Conservation (phyloP, 2,113 vertebrate species). For the Platysternon megacephalum region DNA sequence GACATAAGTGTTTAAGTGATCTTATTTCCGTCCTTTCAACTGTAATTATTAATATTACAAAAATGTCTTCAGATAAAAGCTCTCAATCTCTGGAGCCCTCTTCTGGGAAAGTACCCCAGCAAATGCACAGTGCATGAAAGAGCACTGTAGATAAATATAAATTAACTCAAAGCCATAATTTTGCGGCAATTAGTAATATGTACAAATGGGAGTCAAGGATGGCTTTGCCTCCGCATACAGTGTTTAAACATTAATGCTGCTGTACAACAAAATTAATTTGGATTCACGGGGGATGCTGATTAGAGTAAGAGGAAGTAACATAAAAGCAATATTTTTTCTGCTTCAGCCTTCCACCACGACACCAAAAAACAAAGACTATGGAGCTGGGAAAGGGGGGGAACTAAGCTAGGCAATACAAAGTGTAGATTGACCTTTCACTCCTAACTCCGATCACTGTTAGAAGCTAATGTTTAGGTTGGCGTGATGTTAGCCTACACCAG, state of each 20-base stretch:
- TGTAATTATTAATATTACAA: background rate
- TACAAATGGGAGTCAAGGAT: slow-evolving; percentile 37
- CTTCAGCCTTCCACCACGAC: background rate
- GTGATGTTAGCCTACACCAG: background rate
- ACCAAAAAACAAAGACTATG: background rate
- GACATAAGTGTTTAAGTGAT: background rate
- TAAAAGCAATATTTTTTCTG: background rate
- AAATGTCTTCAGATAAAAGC: background rate
- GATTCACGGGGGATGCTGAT: slow-evolving; percentile 33
- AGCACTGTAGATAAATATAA: background rate
- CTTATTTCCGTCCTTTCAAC: background rate
- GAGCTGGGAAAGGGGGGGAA: background rate
- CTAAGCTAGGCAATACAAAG: slow-evolving; percentile 40
- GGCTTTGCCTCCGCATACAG: slow-evolving; percentile 46
- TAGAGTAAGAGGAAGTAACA: background rate
- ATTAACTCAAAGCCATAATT: background rate
- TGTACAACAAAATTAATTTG: slow-evolving; percentile 57
- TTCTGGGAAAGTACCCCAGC: background rate
- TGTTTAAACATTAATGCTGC: slow-evolving; percentile 53
- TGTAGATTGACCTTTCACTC: background rate
- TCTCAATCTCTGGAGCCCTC: background rate
- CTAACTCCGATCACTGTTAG: background rate
- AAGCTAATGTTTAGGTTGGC: background rate
- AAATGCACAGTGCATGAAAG: background rate
- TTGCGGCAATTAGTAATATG: slow-evolving; percentile 49